Conservation (phyloP, 1,140 invertebrate genomes). For the Drosophila trapezifrons region DNA sequence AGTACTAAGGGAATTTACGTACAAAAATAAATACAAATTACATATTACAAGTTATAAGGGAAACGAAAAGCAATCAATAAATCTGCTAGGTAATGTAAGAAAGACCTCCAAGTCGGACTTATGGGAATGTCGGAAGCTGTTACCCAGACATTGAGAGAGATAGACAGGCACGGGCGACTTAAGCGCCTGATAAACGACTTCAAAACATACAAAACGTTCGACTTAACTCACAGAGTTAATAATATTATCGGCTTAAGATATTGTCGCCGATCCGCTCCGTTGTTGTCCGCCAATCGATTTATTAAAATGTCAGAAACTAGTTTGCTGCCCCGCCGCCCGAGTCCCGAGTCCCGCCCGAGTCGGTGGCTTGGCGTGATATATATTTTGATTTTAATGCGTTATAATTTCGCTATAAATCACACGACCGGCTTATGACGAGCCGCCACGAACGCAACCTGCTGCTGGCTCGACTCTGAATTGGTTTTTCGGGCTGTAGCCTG, state of each 20-base stretch:
- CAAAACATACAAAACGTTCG: constrained; percentile 80
- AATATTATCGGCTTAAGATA: constrained; percentile 82
- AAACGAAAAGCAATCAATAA: constrained; percentile 8
- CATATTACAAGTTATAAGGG: too few relatives aligned
- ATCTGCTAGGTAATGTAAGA: constrained; percentile 17
- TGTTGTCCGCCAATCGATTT: constrained; percentile 73
- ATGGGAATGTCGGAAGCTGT: constrained; percentile 60
- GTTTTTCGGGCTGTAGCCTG: constrained; percentile 26
- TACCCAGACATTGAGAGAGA: not conserved
- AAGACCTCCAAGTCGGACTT: not conserved
- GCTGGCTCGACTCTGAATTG: constrained; percentile 23
- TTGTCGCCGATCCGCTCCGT: constrained; percentile 71
- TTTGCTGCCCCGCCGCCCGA: constrained; percentile 43
- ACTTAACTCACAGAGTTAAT: constrained; percentile 80
- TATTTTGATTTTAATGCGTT: constrained; percentile 81
- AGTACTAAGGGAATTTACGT: not conserved
- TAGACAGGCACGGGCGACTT: constrained; percentile 30
- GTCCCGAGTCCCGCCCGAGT: not conserved
- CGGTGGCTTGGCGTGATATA: constrained; percentile 54
- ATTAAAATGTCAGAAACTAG: constrained; percentile 82
- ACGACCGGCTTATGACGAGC: constrained; percentile 67
- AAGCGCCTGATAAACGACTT: constrained; percentile 78
- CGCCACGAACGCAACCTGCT: constrained; percentile 32
- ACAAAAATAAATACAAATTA: too few relatives aligned
- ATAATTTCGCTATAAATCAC: constrained; percentile 83